These are phyloP conservation scores for Corydoras maculifer DNA, from an alignment of 2,113 vertebrate genomes.

Conservation along the genomic window DNA sequence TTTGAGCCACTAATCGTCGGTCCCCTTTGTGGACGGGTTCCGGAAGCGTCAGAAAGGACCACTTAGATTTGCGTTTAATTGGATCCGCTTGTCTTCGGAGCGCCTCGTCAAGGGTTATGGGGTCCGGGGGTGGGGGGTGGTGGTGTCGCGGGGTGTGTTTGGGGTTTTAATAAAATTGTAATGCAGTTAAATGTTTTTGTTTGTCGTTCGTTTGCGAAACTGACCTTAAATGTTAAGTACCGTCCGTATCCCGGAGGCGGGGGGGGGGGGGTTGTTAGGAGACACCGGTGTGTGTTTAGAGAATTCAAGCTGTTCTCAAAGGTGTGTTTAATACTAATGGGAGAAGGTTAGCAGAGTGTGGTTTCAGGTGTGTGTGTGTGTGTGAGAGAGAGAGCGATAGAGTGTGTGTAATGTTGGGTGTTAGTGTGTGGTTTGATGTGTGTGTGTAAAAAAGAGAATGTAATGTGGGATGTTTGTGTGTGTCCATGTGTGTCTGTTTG, in stretches of 20 bases:
- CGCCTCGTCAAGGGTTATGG: neutral
- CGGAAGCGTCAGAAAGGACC: constrained; percentile 24
- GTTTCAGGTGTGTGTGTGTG: too few relatives aligned
- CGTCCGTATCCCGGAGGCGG: too few relatives aligned
- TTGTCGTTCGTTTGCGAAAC: constrained; percentile 1
- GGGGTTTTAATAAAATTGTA: neutral
- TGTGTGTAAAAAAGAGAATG: too few relatives aligned
- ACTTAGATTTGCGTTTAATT: constrained; percentile 38
- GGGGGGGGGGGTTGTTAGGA: neutral
- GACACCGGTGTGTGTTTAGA: constrained; percentile 18
- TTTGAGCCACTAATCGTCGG: constrained; percentile 15
- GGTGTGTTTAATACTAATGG: too few relatives aligned
- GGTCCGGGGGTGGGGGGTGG: too few relatives aligned
- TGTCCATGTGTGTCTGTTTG: too few relatives aligned
- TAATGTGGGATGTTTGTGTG: too few relatives aligned
- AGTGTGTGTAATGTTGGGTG: too few relatives aligned
- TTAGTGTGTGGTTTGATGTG: too few relatives aligned
- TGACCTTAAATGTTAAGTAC: too few relatives aligned
- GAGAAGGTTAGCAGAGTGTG: too few relatives aligned
- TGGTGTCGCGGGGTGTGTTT: neutral
- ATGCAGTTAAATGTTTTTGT: neutral
- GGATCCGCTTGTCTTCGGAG: constrained; percentile 19
- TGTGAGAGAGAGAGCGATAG: too few relatives aligned
- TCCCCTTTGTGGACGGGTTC: constrained; percentile 33
- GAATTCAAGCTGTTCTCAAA: constrained; percentile 2